Conservation (phyloP, 2,888 invertebrate genomes). For the Cabera pusaria region DNA sequence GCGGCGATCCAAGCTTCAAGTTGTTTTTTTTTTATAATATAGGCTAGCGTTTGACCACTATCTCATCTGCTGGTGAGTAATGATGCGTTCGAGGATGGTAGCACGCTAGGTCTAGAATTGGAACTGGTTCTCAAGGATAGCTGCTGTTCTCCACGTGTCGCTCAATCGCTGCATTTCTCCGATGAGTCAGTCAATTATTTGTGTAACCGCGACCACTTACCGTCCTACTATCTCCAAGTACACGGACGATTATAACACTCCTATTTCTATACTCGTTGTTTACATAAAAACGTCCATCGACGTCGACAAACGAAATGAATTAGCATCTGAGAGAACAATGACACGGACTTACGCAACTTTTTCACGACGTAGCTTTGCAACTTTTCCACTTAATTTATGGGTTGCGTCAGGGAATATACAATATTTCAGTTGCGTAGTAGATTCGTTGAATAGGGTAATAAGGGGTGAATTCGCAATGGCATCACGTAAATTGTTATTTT, state of each 20-base stretch:
- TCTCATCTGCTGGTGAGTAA: too few relatives aligned
- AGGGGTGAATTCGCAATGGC: conserved; percentile 12
- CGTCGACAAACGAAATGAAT: neutral
- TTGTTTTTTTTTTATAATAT: too few relatives aligned
- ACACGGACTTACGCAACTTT: conserved; percentile 1
- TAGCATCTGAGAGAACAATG: too few relatives aligned
- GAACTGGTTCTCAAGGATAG: too few relatives aligned
- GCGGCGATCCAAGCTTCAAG: too few relatives aligned
- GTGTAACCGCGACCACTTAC: conserved; percentile 13
- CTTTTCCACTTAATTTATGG: conserved; percentile 3
- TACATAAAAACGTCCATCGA: conserved; percentile 7
- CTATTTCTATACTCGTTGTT: conserved; percentile 23
- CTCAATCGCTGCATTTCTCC: conserved; percentile 1
- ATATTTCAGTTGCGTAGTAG: neutral
- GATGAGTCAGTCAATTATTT: conserved; percentile 18
- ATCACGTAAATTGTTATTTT: conserved; percentile 25
- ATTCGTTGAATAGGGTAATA: neutral
- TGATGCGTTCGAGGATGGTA: too few relatives aligned
- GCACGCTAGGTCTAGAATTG: too few relatives aligned
- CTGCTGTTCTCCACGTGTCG: conserved; percentile 2
- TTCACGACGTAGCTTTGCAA: conserved; percentile 1
- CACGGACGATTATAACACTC: conserved; percentile 15
- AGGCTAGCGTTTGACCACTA: too few relatives aligned
- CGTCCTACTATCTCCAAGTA: conserved; percentile 12
- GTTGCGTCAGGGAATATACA: conserved; percentile 2